Evolutionary conservation across 2,888 invertebrate genomes (phyloP).

Genomic region (Hirtodrosophila alboralis): DNA sequence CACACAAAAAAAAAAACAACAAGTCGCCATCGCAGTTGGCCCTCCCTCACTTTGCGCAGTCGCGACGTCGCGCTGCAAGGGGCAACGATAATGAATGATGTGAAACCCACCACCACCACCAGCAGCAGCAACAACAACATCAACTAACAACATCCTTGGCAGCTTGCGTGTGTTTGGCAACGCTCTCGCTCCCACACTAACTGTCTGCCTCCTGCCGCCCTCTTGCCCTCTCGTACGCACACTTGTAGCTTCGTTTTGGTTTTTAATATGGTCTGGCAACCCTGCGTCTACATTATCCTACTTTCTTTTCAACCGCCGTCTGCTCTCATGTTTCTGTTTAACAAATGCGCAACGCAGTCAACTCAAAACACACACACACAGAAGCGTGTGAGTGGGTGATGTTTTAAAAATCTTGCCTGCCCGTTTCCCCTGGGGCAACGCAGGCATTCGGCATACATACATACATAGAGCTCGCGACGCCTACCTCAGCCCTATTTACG

Average conservation of each 20-base stretch:
- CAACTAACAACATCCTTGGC: constrained; percentile 69
- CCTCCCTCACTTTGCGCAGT: constrained; percentile 69
- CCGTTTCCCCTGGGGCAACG: constrained; percentile 39
- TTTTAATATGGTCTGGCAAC: constrained; percentile 43
- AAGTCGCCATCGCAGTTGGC: constrained; percentile 51
- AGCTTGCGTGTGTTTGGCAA: constrained; percentile 62
- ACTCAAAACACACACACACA: constrained; percentile 20
- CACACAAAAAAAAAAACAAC: constrained; percentile 30
- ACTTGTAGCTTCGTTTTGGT: constrained; percentile 57
- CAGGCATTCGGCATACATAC: constrained; percentile 35
- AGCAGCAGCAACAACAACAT: constrained; percentile 23
- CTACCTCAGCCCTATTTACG: constrained; percentile 73
- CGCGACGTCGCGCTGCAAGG: constrained; percentile 73
- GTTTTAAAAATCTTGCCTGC: constrained; percentile 62
- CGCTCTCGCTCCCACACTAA: constrained; percentile 27
- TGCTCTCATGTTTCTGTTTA: constrained; percentile 57
- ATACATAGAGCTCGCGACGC: too few species aligned
- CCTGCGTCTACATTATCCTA: constrained; percentile 66
- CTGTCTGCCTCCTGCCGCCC: constrained; percentile 20
- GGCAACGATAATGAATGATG: constrained; percentile 67
- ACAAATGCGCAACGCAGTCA: constrained; percentile 51
- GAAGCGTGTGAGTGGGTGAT: constrained; percentile 61
- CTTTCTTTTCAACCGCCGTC: constrained; percentile 62
- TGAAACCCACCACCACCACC: constrained; percentile 72
- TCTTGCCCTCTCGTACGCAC: constrained; percentile 55